phyloP scores from a whole-genome alignment of 2,113 vertebrate species.

The Athene noctua region DNA sequence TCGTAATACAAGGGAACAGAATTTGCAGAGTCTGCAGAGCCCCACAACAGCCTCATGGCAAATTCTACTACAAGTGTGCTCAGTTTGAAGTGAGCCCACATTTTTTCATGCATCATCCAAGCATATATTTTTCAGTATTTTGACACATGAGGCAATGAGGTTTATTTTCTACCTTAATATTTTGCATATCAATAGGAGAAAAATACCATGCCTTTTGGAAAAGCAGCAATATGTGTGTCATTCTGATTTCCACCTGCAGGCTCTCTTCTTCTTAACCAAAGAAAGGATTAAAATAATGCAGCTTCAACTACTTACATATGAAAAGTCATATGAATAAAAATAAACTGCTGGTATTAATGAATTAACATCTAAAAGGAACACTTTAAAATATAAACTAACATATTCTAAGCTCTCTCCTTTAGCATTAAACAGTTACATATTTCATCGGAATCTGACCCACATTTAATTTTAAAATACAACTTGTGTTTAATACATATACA shows the following conservation, averaged over 20 bases:
- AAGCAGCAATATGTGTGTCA: slow-evolving; percentile 22
- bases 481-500: background rate
- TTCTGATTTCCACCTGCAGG: slow-evolving; percentile 51
- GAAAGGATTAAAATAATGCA: slow-evolving; percentile 45
- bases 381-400: slow-evolving; percentile 46
- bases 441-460: slow-evolving; percentile 30
- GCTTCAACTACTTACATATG: slow-evolving; percentile 51
- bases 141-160: background rate
- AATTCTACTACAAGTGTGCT: background rate
- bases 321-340: slow-evolving; percentile 59
- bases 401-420: slow-evolving; percentile 49
- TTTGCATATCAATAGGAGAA: slow-evolving; percentile 36
- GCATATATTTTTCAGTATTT: slow-evolving; percentile 31
- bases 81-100: background rate
- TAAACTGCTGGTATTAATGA: slow-evolving; percentile 54
- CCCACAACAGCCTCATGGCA: rapidly evolving
- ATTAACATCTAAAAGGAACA: slow-evolving; percentile 55
- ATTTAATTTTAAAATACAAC: background rate
- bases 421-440: slow-evolving; percentile 38
- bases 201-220: slow-evolving; percentile 15
- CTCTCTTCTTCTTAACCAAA: slow-evolving; percentile 42
- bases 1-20: background rate
- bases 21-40: background rate
- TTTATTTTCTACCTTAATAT: slow-evolving; percentile 41
- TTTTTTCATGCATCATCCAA: background rate